A percentile compares a stretch with the other conserved stretches of the same genome.
phyloP scores from a whole-genome alignment of 1,140 invertebrate species.

The Megathymus violae region DNA sequence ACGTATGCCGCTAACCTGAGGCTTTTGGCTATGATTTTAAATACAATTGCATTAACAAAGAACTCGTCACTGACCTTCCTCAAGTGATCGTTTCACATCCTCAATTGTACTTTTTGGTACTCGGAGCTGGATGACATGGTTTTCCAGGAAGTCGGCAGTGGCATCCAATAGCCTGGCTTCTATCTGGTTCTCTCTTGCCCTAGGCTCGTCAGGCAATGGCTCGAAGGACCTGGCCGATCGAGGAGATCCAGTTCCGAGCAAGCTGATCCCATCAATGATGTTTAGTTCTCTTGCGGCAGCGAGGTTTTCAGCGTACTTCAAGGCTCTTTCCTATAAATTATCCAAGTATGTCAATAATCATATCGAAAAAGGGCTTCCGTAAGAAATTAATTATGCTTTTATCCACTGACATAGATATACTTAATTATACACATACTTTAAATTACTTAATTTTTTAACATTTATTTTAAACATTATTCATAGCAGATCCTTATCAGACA shows the following conservation, averaged over 20 bases:
- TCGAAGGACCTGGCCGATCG: conserved; percentile 80
- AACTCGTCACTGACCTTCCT: conserved; percentile 86
- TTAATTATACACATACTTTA: too few relatives aligned
- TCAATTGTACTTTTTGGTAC: conserved; percentile 88
- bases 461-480: too few relatives aligned
- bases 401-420: too few relatives aligned
- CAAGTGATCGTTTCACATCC: conserved; percentile 87
- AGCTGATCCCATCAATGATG: conserved; percentile 88
- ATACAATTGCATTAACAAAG: too few relatives aligned
- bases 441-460: too few relatives aligned
- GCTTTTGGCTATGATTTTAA: too few relatives aligned
- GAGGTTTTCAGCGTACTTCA: conserved; percentile 87
- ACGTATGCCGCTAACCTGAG: too few relatives aligned
- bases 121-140: conserved; percentile 91
- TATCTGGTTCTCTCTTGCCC: conserved; percentile 89
- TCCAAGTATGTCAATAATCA: too few relatives aligned
- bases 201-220: conserved; percentile 86
- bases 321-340: conserved; percentile 85
- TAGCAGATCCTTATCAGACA: too few relatives aligned
- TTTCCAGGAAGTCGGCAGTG: conserved; percentile 89
- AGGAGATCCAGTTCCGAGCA: conserved; percentile 86
- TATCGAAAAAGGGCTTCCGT: too few relatives aligned
- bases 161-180: conserved; percentile 89
- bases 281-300: conserved; percentile 76
- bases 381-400: too few relatives aligned